Evolutionary conservation across 2,113 vertebrate genomes (phyloP).

Genomic region (Gracilinanus agilis): DNA sequence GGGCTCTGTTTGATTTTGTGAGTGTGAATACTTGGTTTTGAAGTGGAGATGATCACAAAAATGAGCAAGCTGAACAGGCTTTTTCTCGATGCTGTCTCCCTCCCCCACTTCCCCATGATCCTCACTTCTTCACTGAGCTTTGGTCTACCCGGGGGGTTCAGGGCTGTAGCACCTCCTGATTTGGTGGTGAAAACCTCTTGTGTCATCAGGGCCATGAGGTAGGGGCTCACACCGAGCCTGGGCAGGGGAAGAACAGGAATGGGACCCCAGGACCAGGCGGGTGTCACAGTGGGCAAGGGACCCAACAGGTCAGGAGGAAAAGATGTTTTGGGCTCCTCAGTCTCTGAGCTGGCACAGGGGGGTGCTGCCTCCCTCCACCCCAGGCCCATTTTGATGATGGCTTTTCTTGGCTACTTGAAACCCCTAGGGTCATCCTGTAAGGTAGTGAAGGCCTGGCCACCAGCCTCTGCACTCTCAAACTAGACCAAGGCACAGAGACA

Average conservation of each 20-base stretch:
- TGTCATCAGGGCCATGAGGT: slow-evolving; percentile 34
- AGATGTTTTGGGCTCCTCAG: neutral
- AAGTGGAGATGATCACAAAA: neutral
- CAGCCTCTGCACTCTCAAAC: slow-evolving; percentile 55
- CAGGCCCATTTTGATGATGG: neutral
- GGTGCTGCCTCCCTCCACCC: neutral
- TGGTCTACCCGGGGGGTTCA: neutral
- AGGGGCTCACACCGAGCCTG: neutral
- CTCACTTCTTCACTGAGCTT: neutral
- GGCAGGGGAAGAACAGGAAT: neutral
- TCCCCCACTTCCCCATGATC: slow-evolving; percentile 42
- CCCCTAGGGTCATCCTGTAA: neutral
- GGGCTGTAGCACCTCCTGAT: neutral
- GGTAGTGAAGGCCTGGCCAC: neutral
- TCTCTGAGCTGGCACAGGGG: neutral
- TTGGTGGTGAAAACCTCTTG: neutral
- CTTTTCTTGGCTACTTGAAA: neutral
- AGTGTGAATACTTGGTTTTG: neutral
- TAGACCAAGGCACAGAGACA: slow-evolving; percentile 86
- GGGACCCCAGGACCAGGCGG: neutral
- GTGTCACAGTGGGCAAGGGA: neutral
- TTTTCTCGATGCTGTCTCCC: neutral
- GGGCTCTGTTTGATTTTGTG: neutral
- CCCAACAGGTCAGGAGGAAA: slow-evolving; percentile 50
- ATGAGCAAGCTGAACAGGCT: neutral